Evolutionary conservation across 2,113 vertebrate genomes (phyloP).

Genomic region (Cheilinus undulatus): DNA sequence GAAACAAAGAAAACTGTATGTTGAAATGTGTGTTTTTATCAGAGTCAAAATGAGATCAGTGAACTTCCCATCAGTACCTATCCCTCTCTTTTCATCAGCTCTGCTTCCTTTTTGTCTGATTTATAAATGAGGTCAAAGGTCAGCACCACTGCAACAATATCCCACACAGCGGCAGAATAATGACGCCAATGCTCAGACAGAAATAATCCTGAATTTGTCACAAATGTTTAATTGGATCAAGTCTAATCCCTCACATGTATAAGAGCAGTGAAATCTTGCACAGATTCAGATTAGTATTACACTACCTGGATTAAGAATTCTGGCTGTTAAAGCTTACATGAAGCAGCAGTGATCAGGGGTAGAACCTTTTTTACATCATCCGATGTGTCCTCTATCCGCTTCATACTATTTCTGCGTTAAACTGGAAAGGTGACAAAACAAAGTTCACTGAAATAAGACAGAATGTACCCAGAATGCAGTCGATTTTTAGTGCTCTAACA

Average conservation of each 20-base stretch:
- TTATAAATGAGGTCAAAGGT: constrained; percentile 9
- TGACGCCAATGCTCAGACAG: not conserved
- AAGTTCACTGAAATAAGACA: no score
- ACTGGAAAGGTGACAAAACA: no score
- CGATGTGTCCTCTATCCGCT: not conserved
- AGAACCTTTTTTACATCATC: not conserved
- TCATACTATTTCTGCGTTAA: not conserved
- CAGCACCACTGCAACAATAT: not conserved
- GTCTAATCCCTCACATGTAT: constrained; percentile 2
- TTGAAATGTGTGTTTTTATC: constrained; percentile 16
- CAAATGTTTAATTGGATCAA: constrained; percentile 9
- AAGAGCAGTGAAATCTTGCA: constrained; percentile 1
- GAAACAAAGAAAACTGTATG: not conserved
- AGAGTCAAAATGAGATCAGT: not conserved
- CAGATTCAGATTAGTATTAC: constrained; percentile 2
- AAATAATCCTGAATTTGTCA: not conserved
- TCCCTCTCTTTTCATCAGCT: not conserved
- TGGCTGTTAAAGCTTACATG: not conserved
- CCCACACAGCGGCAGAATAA: not conserved
- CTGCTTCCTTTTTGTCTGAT: not conserved
- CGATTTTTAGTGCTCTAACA: not conserved
- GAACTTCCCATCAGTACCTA: not conserved
- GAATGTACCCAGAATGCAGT: no score
- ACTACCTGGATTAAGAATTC: constrained; percentile 1
- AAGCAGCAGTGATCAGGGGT: not conserved